Evolutionary conservation across 2,113 vertebrate species (phyloP), one percentile per base, ranked within the genome.

Genomic region (Lycaon pictus): DNA sequence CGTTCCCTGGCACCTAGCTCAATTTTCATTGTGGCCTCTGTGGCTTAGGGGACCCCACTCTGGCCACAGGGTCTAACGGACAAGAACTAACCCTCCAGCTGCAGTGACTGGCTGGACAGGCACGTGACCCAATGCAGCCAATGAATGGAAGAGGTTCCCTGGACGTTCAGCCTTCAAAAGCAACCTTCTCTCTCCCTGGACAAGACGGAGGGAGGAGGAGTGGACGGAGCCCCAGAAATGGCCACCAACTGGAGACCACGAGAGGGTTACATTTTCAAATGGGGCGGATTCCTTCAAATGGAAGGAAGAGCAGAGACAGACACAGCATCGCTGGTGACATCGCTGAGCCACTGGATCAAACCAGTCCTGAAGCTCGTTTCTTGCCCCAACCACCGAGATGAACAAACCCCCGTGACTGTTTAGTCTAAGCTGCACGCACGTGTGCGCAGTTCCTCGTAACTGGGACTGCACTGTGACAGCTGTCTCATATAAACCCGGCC

Each of bases 381-480:
- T 77, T 3, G 74, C 74, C 25, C 25, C 74, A 77, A 51, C 43
- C 43, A 51, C 43, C 43, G 3, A 77, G 15, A 77, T 51, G 74
- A 77, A 29, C 16, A 29, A 77, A 51, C 3, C 7, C 25, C 25
- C 0, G 25, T 29, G 43, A 77, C 15, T 17, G 43, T 29, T 77
- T 17, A 51, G 74, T 51, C 74, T 51, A 27, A 51, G 74, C 25
- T 8, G 7, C 43, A 29, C 4, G 15, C 43, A 29, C 10, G 10
- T 20, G 37, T 15, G 69, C 3, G 23, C 43, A 7, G 4, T 7
- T 62, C 37, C n/a, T 43, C 15, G 0, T 9, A 11, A n/a, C 5
- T 6, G 37, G 19, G 37, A 56, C 0, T 1, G 8, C 16, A 12
- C 51, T 1, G 0, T 37, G 23, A 27, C 22, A 7, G 8, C 22